Base-by-base conservation (phyloP, 2,888 invertebrate species). In the Steinernema scapterisci region DNA sequence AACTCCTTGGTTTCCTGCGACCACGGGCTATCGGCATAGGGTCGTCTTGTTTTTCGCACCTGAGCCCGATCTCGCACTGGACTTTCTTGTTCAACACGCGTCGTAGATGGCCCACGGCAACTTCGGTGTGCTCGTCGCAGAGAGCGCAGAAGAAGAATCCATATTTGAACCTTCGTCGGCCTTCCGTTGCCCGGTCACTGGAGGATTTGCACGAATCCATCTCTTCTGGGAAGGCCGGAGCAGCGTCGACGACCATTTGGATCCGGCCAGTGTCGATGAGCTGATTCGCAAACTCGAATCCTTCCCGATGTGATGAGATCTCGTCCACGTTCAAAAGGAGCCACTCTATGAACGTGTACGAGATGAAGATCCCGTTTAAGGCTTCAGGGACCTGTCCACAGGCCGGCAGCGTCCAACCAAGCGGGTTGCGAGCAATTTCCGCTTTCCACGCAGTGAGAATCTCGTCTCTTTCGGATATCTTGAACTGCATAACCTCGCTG, bases 111-210 rank as follows among this genome's bases (percentile, higher is more conserved):
- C 13, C 56, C 71, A 16, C 25, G 9, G 31, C 70, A 70, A 21
- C 38, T 3, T 70, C 73, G 5, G 21, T 23, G 5, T 19, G 63
- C 21, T 63, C 63, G 63, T 63, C 63, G 43, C 93, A 91, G 78
- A 97, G 92, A 86, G 92, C 93, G 87, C 95, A 97, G 84, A 97
- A 91, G 88, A 94, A 95, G 89, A 96, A 97, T 0, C 97, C 97
- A 76, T 93, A 92, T 70, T 94, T 91, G 85, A 95, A 93, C 0
- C 92, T 92, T 0, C 56, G 19, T 25, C 72, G 27, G 6, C 72
- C 75, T 43, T 44, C 19, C 2, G 79, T 79, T 11, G 63, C 70
- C 27, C 75, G 70, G 46, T 72, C 11, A 7, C 63, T 38, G 1
- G 52, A 51, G 5, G 73, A 51, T 70, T 75, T 75, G 46, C 70